A percentile compares a stretch with the other conserved stretches of the same genome.
Evolutionary conservation across 2,113 vertebrate genomes (phyloP).

Genomic region (Cyprinodon tularosa): DNA sequence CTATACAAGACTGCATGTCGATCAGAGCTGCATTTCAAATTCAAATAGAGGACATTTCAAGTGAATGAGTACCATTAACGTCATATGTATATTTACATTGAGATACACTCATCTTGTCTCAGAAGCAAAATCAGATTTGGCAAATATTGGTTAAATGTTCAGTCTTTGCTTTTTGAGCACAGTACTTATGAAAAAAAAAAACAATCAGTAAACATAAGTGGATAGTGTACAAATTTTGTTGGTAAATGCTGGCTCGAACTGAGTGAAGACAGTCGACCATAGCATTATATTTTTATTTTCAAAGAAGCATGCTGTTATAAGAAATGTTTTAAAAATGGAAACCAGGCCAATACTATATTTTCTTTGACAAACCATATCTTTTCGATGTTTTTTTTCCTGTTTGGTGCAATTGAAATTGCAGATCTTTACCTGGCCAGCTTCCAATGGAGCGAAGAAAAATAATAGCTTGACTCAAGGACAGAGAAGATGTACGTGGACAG

Average conservation of each 20-base stretch:
- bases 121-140: slow-evolving; percentile 17
- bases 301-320: neutral
- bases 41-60: slow-evolving; percentile 55
- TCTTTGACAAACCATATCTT: too few species aligned
- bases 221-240: neutral
- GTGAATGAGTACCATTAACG: slow-evolving; percentile 38
- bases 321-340: neutral
- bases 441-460: too few species aligned
- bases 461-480: too few species aligned
- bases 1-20: slow-evolving; percentile 49
- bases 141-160: slow-evolving; percentile 8
- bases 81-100: slow-evolving; percentile 9
- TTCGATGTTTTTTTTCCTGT: too few species aligned
- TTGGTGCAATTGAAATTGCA: too few species aligned
- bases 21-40: slow-evolving; percentile 49
- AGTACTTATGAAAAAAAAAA: slow-evolving; percentile 21
- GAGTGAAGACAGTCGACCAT: neutral
- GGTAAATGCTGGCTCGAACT: neutral
- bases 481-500: too few species aligned
- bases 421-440: too few species aligned
- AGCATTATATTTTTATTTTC: neutral
- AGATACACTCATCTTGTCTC: slow-evolving; percentile 35
- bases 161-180: slow-evolving; percentile 19
- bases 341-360: too few species aligned
- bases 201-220: neutral